Base-by-base conservation (phyloP, 2,797 vertebrate genomes). In the Chelon labrosus region DNA sequence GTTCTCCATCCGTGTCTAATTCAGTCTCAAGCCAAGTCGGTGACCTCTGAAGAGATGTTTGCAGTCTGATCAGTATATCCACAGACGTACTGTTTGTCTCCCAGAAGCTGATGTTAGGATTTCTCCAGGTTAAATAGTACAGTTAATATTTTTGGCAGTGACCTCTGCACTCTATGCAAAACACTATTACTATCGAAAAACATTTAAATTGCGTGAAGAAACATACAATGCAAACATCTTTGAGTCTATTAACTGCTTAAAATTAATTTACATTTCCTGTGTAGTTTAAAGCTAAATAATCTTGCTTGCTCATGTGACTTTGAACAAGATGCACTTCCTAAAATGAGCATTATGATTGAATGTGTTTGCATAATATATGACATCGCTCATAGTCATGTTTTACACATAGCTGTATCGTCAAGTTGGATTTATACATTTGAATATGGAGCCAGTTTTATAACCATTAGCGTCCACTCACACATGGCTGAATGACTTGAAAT, bases 1-100 rank as follows among this genome's bases (percentile, higher is more conserved):
- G 80, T 75, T 89, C 65, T 77, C 85, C 83, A 74, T 86, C 87
- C 76, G 74, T 87, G 86, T 91, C 88, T 90, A 91, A 93, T 93
- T 91, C 83, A 85, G 87, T 91, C 88, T 91, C 80, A 67, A 90
- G 77, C 79, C 80, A 91, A 90, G 89, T 81, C 67, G 1, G 74
- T 83, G 85, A 91, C 91, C 89, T 89, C 89, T 85, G 82, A 82
- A 71, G 83, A 86, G 67, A 82, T 83, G 87, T 87, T 82, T 86
- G 79, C 87, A 75, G 81, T 92, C 81, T 83, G 77, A 78, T 75
- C 81, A 59, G 66, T 81, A 19, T 69, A 76, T 68, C 75, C 80
- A 74, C 72, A 25, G 56, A 80, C 31, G 35, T 10, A 12, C 65
- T 55, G 77, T 79, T 79, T 60, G 76, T 51, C 77, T 83, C 76